phyloP scores from a whole-genome alignment of 1,140 invertebrate genomes.

The Drosophila tani region DNA sequence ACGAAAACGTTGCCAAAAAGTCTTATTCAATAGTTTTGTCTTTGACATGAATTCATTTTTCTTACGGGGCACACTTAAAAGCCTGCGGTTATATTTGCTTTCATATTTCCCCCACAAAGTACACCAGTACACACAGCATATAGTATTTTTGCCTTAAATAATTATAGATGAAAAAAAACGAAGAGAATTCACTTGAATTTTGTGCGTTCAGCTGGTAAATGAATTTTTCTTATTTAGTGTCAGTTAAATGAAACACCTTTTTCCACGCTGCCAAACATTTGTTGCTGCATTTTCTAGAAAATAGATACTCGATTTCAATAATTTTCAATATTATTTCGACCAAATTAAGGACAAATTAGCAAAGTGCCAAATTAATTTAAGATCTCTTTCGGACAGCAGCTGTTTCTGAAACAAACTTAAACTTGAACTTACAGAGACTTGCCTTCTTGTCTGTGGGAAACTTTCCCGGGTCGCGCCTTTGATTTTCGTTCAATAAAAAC shows the following conservation, averaged over 20 bases:
- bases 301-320: constrained; percentile 35
- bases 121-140: constrained; percentile 20
- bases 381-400: constrained; percentile 5
- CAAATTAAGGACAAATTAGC: constrained; percentile 32
- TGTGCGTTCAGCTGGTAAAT: constrained; percentile 58
- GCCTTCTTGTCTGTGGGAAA: constrained; percentile 16
- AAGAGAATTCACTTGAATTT: constrained; percentile 57
- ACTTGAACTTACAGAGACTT: constrained; percentile 64
- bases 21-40: constrained; percentile 81
- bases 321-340: constrained; percentile 17
- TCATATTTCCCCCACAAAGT: constrained; percentile 37
- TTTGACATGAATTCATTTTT: constrained; percentile 83
- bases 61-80: constrained; percentile 70
- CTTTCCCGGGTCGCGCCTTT: constrained; percentile 1
- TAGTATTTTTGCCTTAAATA: constrained; percentile 53
- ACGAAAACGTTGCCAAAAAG: constrained; percentile 72
- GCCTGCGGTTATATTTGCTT: constrained; percentile 54
- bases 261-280: constrained; percentile 22
- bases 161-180: constrained; percentile 33
- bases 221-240: constrained; percentile 52
- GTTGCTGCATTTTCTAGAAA: constrained; percentile 29
- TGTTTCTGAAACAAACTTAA: constrained; percentile 54
- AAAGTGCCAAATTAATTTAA: constrained; percentile 17
- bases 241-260: constrained; percentile 79
- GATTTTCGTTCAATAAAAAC: constrained; percentile 25